Base-by-base conservation (phyloP, 2,888 invertebrate species). In the Cetonia aurata region DNA sequence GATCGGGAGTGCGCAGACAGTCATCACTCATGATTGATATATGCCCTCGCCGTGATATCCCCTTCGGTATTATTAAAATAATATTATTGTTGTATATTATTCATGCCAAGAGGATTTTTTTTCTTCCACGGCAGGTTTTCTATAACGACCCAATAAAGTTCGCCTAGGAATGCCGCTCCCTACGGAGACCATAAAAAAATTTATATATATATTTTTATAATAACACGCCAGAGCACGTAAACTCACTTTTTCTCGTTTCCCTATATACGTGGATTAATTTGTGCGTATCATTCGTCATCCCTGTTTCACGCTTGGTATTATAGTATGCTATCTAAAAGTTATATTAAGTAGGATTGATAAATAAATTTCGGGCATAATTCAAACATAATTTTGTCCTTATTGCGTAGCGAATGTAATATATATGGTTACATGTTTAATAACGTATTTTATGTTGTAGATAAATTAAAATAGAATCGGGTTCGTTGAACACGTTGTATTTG, bases 81-180 rank as follows among this genome's bases (percentile, higher is more conserved):
- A 33, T 60, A 60, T 60, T 60, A 60, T 60, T 56, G 44, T 13
- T 15, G 31, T 59, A 46, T 44, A 59, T 46, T 46, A 60, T 48
- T 60, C 57, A 59, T 59, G 57, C 57, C 44, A 17, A 3, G 42
- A 0, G 17, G 15, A 46, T 60, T 60, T 60, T 60, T 25, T 25
- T 25, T 25, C 25, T 25, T 25, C 25, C 3, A 25, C 60, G 48
- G 60, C 60, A 60, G 60, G 25, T 25, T 25, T 60, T 60, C 12
- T 46, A 48, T 60, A 60, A 60, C 60, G 46, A 15, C 60, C 50
- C 60, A 60, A 60, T 60, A 60, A 60, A 60, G 48, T 60, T 60
- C 46, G 60, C 48, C 60, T 60, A 60, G 60, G 60, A 60, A 60
- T 60, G 60, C 33, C 60, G 60, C 48, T 60, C 60, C 48, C 60